These are phyloP conservation scores for Mystacides longicornis DNA, from an alignment of 2,888 invertebrate species.

Conservation along the genomic window DNA sequence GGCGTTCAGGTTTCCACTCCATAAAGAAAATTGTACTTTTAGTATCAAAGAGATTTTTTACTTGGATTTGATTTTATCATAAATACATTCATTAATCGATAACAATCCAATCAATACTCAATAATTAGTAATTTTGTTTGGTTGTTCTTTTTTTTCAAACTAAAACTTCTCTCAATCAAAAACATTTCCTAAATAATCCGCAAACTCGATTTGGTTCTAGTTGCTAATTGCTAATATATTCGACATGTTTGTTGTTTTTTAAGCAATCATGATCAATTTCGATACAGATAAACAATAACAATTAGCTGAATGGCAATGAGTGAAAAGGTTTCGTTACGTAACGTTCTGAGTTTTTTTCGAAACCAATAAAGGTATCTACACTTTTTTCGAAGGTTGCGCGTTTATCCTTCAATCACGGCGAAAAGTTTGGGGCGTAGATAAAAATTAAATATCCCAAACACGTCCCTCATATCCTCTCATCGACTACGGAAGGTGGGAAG, in stretches of 20 bases:
- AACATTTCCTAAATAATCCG: not conserved
- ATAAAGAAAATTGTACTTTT: too few relatives aligned
- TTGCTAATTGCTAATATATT: constrained; percentile 1
- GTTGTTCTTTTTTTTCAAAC: too few relatives aligned
- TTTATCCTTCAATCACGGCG: not conserved
- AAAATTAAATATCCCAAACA: constrained; percentile 9
- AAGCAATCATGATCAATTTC: not conserved
- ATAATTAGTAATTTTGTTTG: too few relatives aligned
- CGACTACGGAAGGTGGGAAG: not conserved
- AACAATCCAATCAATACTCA: too few relatives aligned
- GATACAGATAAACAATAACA: not conserved
- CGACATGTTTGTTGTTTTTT: not conserved
- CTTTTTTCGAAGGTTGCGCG: not conserved
- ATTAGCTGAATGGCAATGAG: not conserved
- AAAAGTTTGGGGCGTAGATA: not conserved
- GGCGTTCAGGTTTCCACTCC: too few relatives aligned
- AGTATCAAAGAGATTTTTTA: too few relatives aligned
- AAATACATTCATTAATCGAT: too few relatives aligned
- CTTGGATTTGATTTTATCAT: too few relatives aligned
- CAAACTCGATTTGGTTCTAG: not conserved
- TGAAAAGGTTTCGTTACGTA: not conserved
- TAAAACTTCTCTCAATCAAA: too few relatives aligned
- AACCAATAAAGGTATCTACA: not conserved
- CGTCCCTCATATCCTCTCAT: constrained; percentile 3
- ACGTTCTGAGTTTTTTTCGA: too few relatives aligned